Conservation (phyloP, 2,113 vertebrate species). For the Carlito syrichta region DNA sequence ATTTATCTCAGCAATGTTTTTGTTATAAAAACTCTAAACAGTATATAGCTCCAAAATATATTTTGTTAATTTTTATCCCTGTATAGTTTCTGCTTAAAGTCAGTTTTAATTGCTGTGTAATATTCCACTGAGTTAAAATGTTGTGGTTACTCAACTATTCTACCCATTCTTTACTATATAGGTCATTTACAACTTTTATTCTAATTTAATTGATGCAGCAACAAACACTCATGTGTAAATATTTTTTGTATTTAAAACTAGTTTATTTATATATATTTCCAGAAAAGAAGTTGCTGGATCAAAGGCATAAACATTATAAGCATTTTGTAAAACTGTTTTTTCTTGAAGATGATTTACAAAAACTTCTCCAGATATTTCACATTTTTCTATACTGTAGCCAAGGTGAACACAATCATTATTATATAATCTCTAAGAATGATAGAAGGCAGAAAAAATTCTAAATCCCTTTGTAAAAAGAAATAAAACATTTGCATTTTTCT, state of each 20-base stretch:
- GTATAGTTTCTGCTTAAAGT: constrained; percentile 11
- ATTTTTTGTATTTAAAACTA: not conserved
- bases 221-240: not conserved
- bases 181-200: not conserved
- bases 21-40: too few relatives aligned
- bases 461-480: not conserved
- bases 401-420: not conserved
- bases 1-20: not conserved
- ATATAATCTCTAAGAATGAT: not conserved
- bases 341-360: constrained; percentile 1
- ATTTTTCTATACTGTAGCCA: not conserved
- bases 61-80: constrained; percentile 7
- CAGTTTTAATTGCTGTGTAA: not conserved
- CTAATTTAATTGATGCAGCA: not conserved
- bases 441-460: not conserved
- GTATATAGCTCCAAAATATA: not conserved
- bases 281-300: not conserved
- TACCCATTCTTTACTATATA: not conserved
- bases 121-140: not conserved
- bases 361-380: not conserved
- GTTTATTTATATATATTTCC: not conserved
- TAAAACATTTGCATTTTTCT: not conserved
- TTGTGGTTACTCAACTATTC: not conserved
- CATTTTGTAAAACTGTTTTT: not conserved
- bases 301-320: not conserved